Evolutionary conservation across 2,888 invertebrate species (phyloP).

Genomic region (Zelleria hepariella): DNA sequence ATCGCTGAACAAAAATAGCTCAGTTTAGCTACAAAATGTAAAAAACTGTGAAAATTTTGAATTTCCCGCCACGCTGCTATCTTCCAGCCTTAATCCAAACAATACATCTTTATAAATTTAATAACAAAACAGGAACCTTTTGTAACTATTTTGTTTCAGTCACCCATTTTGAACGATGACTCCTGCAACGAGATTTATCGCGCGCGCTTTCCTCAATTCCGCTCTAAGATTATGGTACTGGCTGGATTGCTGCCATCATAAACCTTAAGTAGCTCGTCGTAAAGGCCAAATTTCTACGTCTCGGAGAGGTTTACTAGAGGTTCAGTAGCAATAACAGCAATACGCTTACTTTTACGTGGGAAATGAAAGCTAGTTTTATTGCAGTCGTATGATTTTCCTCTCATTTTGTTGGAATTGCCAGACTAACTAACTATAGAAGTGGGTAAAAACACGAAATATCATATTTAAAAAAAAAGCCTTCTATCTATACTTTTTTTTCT

Average conservation of each 20-base stretch:
- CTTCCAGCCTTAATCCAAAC: too few species aligned
- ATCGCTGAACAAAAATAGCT: too few species aligned
- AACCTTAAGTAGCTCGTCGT: neutral
- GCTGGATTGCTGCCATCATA: neutral
- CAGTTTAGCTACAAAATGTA: too few species aligned
- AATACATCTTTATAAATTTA: too few species aligned
- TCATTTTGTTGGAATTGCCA: neutral
- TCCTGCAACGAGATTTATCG: conserved; percentile 37
- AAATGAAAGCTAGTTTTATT: neutral
- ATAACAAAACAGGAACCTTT: too few species aligned
- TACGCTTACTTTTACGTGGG: conserved; percentile 18
- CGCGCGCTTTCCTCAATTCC: conserved; percentile 42
- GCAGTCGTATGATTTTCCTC: neutral
- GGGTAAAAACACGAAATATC: too few species aligned
- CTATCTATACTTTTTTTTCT: neutral
- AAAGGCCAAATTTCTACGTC: neutral
- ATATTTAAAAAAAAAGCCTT: too few species aligned
- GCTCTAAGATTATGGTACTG: conserved; percentile 32
- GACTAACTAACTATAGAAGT: too few species aligned
- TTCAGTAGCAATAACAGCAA: conserved; percentile 8
- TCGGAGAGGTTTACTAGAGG: neutral
- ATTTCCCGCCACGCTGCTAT: too few species aligned
- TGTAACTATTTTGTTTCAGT: neutral
- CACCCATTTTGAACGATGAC: conserved; percentile 19
- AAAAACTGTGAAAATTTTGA: too few species aligned